Evolutionary conservation across 2,888 invertebrate species (phyloP).

Genomic region (Pomacea canaliculata): DNA sequence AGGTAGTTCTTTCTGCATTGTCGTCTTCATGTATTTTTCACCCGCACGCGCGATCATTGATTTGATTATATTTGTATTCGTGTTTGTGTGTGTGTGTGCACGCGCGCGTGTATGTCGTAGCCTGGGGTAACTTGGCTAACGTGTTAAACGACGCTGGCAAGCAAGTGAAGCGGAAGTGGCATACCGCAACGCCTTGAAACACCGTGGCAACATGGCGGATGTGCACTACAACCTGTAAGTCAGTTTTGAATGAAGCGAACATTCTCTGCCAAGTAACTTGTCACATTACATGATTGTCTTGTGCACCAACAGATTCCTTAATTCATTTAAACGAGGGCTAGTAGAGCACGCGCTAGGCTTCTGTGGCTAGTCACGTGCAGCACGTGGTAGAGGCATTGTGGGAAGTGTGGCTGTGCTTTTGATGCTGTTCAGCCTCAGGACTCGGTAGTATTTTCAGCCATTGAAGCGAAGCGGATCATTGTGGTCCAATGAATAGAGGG

Average conservation of each 20-base stretch:
- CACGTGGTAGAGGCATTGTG: conserved; percentile 27
- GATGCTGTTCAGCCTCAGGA: conserved; percentile 74
- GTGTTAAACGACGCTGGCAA: conserved; percentile 91
- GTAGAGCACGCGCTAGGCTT: conserved; percentile 74
- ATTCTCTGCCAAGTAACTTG: neutral
- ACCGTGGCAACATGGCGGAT: conserved; percentile 97
- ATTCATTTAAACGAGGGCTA: conserved; percentile 72
- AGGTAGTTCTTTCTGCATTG: no score
- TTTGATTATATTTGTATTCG: no score
- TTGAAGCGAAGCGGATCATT: no score
- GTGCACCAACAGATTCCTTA: no score
- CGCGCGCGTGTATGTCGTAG: conserved; percentile 72
- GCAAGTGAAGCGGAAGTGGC: conserved; percentile 90
- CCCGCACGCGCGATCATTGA: no score
- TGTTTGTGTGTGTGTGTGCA: neutral
- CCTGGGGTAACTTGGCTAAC: conserved; percentile 96
- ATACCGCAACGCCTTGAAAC: conserved; percentile 88
- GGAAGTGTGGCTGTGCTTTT: conserved; percentile 50
- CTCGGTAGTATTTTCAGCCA: conserved; percentile 79
- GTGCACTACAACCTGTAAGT: conserved; percentile 99
- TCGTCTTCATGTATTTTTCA: no score
- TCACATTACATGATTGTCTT: no score
- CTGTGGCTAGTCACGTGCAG: conserved; percentile 39
- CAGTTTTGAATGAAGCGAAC: conserved; percentile 28
- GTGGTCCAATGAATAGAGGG: no score